A percentile compares a stretch with the other conserved stretches of the same genome.
phyloP scores from a whole-genome alignment of 2,888 invertebrate species.

The Drosophila anceps region DNA sequence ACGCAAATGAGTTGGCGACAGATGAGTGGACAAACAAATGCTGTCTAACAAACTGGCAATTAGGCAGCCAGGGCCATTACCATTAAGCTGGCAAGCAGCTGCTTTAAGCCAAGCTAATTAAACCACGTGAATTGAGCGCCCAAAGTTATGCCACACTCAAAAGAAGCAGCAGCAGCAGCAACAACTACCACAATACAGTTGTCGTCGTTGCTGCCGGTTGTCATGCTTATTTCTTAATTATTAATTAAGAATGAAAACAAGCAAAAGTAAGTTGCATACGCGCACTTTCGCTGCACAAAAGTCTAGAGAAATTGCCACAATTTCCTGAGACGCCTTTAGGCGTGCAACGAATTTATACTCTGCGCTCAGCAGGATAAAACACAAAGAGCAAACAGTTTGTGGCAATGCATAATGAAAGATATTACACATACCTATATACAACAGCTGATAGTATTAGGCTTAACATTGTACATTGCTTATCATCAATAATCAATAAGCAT shows the following conservation, averaged over 20 bases:
- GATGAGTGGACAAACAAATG: constrained; percentile 15
- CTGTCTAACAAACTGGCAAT: constrained; percentile 50
- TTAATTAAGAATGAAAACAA: constrained; percentile 79
- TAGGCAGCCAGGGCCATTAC: constrained; percentile 60
- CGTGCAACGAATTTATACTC: constrained; percentile 47
- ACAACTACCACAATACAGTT: constrained; percentile 38
- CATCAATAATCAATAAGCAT: neutral
- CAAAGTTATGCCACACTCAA: constrained; percentile 67
- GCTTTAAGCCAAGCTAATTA: constrained; percentile 71
- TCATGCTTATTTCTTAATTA: constrained; percentile 79
- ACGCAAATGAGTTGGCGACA: constrained; percentile 30
- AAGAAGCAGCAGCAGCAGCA: constrained; percentile 10
- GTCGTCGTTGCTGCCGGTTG: constrained; percentile 45
- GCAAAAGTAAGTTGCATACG: constrained; percentile 73
- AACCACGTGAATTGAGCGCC: constrained; percentile 67
- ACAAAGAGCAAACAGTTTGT: neutral
- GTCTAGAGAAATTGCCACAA: constrained; percentile 72
- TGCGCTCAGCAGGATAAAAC: neutral
- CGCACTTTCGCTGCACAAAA: constrained; percentile 67
- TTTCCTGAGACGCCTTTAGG: constrained; percentile 68
- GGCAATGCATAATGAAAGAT: neutral
- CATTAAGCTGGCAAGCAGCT: constrained; percentile 46
- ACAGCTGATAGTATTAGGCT: too few relatives aligned
- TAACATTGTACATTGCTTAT: too few relatives aligned
- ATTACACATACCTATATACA: too few relatives aligned